Base-by-base conservation (phyloP, 2,113 vertebrate species). In the Myotis yumanensis region DNA sequence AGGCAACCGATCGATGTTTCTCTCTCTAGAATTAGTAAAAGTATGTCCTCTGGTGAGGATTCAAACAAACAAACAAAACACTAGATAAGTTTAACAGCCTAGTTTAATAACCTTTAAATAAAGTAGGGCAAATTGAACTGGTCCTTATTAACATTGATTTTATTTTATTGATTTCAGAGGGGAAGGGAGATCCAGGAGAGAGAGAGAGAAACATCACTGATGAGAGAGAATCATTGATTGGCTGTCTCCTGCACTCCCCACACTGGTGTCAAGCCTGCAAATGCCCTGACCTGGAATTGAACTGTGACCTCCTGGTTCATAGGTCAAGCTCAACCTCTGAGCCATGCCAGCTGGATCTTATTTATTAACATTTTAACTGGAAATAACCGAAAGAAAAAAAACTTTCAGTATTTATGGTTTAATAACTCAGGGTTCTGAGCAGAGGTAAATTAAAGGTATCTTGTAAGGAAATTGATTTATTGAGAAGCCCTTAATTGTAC, bases 31-130 rank as follows among this genome's bases (percentile, higher is more conserved):
- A 68, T n/a, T 30, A 68, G 64, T 68, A 30, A 17, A 66, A 66
- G 15, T 32, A 17, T 68, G 64, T 68, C 15, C 64, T 66, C 12
- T n/a, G 32, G 64, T 68, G 64, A 68, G 64, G 64, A 68, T 68
- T 68, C 32, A 68, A 68, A n/a, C 59, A 64, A 52, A 52, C 51
- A 14, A 64, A 30, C 62, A 64, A 64, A 64, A 32, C 28, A 32
- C 6, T 69, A 46, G 40, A 1, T 93, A 66, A n/a, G 17, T 90
- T 89, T 87, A 86, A 90, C 86, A 85, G 28, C 30, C 8, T 48
- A 52, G 20, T 90, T 95, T 87, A 93, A 94, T 92, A 90, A 14
- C 20, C 15, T 95, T 92, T 92, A 82, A 82, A 54, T 93, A 73
- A 8, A 81, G 11, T 91, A 68, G 37, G 37, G 15, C 62, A 93